phyloP scores from a whole-genome alignment of 1,140 invertebrate species.

The Drosophila azteca region DNA sequence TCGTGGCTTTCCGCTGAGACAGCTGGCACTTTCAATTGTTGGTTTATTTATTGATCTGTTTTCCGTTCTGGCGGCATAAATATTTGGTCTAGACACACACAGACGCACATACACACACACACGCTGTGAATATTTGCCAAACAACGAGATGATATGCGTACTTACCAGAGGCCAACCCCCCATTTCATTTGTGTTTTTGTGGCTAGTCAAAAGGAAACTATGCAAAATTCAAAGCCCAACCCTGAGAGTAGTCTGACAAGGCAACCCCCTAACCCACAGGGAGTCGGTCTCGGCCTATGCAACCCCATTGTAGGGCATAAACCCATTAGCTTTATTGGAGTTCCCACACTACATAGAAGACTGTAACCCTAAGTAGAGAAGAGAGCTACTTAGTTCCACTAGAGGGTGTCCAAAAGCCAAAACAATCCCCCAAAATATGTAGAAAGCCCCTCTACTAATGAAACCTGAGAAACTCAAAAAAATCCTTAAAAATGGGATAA shows the following conservation, averaged over 20 bases:
- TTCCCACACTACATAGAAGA: too few species aligned
- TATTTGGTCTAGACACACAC: slow-evolving; percentile 21
- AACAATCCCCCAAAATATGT: too few species aligned
- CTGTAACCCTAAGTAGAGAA: too few species aligned
- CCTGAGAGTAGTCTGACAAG: slow-evolving; percentile 5
- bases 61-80: slow-evolving; percentile 29
- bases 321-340: too few species aligned
- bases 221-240: neutral
- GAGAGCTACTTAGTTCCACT: too few species aligned
- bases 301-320: too few species aligned
- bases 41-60: slow-evolving; percentile 34
- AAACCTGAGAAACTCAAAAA: too few species aligned
- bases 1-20: slow-evolving; percentile 38
- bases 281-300: too few species aligned
- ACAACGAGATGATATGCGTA: slow-evolving; percentile 7
- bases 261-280: slow-evolving; percentile 30
- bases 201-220: neutral
- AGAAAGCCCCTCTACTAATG: too few species aligned
- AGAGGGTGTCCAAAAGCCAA: too few species aligned
- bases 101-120: slow-evolving; percentile 25
- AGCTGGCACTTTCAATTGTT: slow-evolving; percentile 18
- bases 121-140: slow-evolving; percentile 19
- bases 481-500: too few species aligned
- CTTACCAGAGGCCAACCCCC: slow-evolving; percentile 14
- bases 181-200: neutral